These are phyloP conservation scores for Euglossa dilemma DNA, from an alignment of 1,140 invertebrate genomes.

Conservation along the genomic window DNA sequence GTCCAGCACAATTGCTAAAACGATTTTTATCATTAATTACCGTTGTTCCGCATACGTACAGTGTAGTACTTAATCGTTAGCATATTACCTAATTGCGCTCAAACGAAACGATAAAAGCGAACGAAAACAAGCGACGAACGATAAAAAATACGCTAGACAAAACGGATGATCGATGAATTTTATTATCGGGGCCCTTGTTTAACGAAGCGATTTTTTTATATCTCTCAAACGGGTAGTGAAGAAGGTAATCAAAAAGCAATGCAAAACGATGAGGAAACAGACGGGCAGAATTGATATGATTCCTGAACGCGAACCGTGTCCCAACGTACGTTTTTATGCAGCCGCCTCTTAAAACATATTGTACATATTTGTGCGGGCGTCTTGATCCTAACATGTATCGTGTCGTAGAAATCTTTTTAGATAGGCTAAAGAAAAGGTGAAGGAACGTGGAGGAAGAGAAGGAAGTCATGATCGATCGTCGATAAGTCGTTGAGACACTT, in stretches of 20 bases:
- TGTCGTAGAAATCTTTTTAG: conserved; percentile 54
- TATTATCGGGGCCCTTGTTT: conserved; percentile 21
- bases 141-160: not conserved
- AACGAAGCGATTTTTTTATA: conserved; percentile 19
- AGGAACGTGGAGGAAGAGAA: not conserved
- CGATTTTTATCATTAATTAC: conserved; percentile 25
- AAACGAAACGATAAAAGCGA: not conserved
- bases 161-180: conserved; percentile 13
- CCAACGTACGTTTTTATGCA: conserved; percentile 41
- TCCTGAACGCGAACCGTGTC: conserved; percentile 48
- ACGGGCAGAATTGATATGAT: conserved; percentile 8
- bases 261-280: not conserved
- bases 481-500: conserved; percentile 22
- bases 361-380: conserved; percentile 48
- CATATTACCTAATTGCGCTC: conserved; percentile 19
- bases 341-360: conserved; percentile 43
- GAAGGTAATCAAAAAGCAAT: conserved; percentile 35
- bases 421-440: conserved; percentile 25
- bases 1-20: conserved; percentile 24
- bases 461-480: conserved; percentile 42
- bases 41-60: conserved; percentile 23
- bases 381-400: conserved; percentile 51
- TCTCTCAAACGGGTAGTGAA: conserved; percentile 5
- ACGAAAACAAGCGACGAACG: not conserved
- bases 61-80: conserved; percentile 26